phyloP scores from a whole-genome alignment of 2,113 vertebrate species.

The Tor tambroides region DNA sequence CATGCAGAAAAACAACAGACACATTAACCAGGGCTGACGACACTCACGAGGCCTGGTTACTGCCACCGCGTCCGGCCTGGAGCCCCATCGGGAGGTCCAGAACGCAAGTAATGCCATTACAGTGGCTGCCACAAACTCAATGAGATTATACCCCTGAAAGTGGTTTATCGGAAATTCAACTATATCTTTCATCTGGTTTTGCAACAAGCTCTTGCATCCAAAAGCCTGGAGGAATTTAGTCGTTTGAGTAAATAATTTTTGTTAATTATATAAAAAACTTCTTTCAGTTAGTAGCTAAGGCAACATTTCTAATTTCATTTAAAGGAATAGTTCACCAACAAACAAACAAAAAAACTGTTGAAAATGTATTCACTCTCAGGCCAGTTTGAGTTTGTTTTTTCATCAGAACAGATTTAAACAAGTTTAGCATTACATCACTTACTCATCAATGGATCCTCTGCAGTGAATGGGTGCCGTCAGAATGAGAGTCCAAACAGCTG shows the following conservation, averaged over 20 bases:
- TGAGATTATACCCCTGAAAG: conserved; percentile 54
- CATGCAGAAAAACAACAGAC: conserved; percentile 43
- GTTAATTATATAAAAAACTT: neutral
- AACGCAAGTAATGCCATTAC: conserved; percentile 59
- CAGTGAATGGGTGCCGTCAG: too few relatives aligned
- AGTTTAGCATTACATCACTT: too few relatives aligned
- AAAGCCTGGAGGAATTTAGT: conserved; percentile 41
- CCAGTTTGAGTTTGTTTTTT: too few relatives aligned
- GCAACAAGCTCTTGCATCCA: neutral
- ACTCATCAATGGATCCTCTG: too few relatives aligned
- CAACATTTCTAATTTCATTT: neutral
- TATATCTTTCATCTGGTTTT: conserved; percentile 44
- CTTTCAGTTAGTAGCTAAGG: neutral
- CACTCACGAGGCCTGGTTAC: conserved; percentile 54
- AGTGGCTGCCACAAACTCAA: conserved; percentile 47
- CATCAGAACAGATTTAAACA: too few relatives aligned
- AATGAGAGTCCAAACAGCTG: too few relatives aligned
- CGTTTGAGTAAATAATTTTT: conserved; percentile 12
- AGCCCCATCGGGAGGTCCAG: conserved; percentile 45
- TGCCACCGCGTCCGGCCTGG: conserved; percentile 49
- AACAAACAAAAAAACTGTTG: too few relatives aligned
- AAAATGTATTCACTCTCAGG: too few relatives aligned
- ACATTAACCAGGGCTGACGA: conserved; percentile 42
- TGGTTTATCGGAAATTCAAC: conserved; percentile 46
- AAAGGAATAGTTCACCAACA: too few relatives aligned